Percentiles rank a stretch among this genome's conserved stretches.
Evolutionary conservation across 2,113 vertebrate species (phyloP).

Genomic region (Candoia aspera): DNA sequence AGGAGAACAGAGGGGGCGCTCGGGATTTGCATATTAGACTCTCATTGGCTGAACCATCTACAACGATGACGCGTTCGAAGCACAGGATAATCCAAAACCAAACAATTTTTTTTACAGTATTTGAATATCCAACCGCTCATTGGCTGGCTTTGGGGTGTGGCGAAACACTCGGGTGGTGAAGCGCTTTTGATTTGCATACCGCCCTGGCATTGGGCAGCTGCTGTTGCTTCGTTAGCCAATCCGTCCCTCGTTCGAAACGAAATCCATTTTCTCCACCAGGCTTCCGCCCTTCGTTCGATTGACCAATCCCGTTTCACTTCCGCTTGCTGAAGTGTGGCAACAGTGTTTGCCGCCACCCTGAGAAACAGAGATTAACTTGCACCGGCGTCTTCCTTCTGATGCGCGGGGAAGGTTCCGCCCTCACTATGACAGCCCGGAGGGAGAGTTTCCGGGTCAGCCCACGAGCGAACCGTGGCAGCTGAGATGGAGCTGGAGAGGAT

Average conservation of each 20-base stretch:
- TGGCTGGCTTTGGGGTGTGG: background rate
- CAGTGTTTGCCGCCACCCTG: background rate
- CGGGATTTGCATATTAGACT: background rate
- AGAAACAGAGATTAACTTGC: rapidly evolving
- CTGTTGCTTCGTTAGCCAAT: background rate
- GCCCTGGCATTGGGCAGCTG: background rate
- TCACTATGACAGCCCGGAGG: background rate
- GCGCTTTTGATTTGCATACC: background rate
- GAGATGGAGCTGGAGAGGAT: slow-evolving; percentile 30
- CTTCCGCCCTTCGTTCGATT: background rate
- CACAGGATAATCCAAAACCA: too few species aligned
- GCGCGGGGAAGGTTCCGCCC: background rate
- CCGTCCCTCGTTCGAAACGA: background rate
- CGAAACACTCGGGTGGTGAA: background rate
- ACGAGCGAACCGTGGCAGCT: background rate
- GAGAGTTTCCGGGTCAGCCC: slow-evolving; percentile 13
- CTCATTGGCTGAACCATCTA: background rate
- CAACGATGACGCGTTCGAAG: background rate
- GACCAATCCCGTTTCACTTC: background rate
- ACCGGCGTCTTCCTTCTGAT: background rate
- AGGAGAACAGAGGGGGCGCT: too few species aligned
- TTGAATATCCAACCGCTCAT: background rate
- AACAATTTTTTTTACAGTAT: background rate
- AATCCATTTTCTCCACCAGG: background rate
- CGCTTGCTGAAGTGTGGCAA: rapidly evolving